Conservation (phyloP, 1,140 invertebrate species). For the Cardiocondyla obscurior region DNA sequence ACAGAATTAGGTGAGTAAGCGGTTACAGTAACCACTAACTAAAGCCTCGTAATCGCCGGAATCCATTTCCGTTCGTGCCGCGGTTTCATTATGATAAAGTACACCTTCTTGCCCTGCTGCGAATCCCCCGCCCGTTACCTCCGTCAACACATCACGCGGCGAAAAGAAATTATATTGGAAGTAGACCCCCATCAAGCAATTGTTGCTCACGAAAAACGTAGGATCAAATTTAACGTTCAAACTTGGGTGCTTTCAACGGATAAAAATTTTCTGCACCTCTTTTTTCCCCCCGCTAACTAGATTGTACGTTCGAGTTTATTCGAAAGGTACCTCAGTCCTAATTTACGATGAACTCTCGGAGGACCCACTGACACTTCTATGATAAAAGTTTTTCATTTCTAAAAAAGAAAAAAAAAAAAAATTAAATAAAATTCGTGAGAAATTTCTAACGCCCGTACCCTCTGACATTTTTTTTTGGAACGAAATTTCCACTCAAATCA, state of each 20-base stretch:
- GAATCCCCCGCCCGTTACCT: neutral
- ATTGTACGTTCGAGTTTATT: constrained; percentile 13
- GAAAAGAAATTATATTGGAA: neutral
- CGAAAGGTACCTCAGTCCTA: neutral
- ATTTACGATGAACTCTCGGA: constrained; percentile 37
- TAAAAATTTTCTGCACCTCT: constrained; percentile 8
- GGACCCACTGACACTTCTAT: neutral
- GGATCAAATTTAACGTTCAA: constrained; percentile 25
- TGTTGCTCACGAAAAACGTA: constrained; percentile 32
- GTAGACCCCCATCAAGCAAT: constrained; percentile 31
- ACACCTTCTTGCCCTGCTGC: neutral
- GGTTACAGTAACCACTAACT: neutral
- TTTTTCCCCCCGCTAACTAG: neutral
- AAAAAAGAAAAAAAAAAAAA: too few species aligned
- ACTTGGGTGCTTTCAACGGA: constrained; percentile 25
- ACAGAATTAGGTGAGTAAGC: constrained; percentile 4
- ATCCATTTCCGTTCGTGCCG: constrained; percentile 14
- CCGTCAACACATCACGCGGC: neutral
- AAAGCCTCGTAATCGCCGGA: constrained; percentile 8
- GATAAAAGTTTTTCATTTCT: constrained; percentile 21
- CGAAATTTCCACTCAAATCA: too few species aligned
- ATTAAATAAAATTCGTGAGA: too few species aligned
- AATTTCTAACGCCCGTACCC: too few species aligned
- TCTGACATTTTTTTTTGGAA: too few species aligned
- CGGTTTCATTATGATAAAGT: constrained; percentile 7